Conservation (phyloP, 2,113 vertebrate genomes). For the Indri indri region DNA sequence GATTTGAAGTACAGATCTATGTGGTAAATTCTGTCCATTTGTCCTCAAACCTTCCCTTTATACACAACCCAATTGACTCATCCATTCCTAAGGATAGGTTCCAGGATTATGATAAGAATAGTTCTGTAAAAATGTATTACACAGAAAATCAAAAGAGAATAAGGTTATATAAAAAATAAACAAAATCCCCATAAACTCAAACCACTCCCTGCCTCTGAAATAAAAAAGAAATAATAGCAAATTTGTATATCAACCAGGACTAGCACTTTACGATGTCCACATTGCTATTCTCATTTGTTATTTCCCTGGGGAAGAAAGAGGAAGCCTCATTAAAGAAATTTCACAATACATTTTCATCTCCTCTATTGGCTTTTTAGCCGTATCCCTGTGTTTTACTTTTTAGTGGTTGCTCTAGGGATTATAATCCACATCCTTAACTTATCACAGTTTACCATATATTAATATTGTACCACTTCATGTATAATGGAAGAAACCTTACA, state of each 20-base stretch:
- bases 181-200: background rate
- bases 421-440: background rate
- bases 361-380: background rate
- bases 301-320: background rate
- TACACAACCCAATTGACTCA: background rate
- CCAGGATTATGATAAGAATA: background rate
- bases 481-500: background rate
- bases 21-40: background rate
- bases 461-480: background rate
- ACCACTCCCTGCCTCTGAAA: background rate
- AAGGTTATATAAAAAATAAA: background rate
- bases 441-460: background rate
- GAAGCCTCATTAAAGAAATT: background rate
- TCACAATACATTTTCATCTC: conserved; percentile 1
- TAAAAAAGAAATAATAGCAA: background rate
- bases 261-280: background rate
- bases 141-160: background rate
- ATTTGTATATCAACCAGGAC: background rate
- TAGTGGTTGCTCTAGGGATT: background rate
- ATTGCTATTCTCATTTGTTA: background rate
- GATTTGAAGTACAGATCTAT: background rate
- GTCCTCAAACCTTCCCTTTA: background rate
- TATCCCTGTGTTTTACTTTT: background rate
- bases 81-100: background rate
- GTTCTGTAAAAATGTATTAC: background rate